phyloP scores from a whole-genome alignment of 2,888 invertebrate genomes.

The Scaptomyza parva region DNA sequence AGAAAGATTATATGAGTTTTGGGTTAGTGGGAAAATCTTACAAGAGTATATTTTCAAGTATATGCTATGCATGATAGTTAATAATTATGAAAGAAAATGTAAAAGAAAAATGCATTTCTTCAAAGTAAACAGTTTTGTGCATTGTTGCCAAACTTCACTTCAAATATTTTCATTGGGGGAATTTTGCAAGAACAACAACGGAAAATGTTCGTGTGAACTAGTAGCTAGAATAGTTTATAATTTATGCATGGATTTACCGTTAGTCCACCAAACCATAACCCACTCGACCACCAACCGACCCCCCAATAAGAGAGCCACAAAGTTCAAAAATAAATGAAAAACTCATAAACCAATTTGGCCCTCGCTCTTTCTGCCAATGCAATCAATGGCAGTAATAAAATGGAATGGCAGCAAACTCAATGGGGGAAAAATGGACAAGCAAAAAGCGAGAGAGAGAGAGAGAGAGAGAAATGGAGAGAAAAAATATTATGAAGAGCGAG shows the following conservation, averaged over 20 bases:
- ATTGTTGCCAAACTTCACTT: conserved; percentile 27
- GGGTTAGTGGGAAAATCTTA: conserved; percentile 9
- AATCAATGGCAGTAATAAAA: conserved; percentile 35
- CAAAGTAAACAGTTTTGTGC: neutral
- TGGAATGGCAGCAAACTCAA: conserved; percentile 22
- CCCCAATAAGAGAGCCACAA: conserved; percentile 10
- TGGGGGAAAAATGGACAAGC: neutral
- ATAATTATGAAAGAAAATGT: neutral
- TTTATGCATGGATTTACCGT: conserved; percentile 42
- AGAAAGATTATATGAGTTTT: conserved; percentile 24
- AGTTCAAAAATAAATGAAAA: conserved; percentile 36
- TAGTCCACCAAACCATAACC: neutral
- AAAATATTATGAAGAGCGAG: conserved; percentile 12
- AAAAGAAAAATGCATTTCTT: neutral
- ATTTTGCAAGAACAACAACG: neutral
- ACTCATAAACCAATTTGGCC: conserved; percentile 36
- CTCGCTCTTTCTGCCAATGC: conserved; percentile 13
- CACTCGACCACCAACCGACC: conserved; percentile 12
- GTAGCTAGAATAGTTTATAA: conserved; percentile 24
- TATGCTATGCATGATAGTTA: neutral
- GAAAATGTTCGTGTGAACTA: conserved; percentile 18
- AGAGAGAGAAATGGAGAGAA: conserved; percentile 1
- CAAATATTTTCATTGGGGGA: neutral
- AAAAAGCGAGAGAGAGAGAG: conserved; percentile 8
- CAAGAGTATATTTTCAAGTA: neutral